Percentiles rank a stretch among this genome's conserved stretches.
Conservation (phyloP, 2,888 invertebrate genomes). For the Chrysomela aeneicollis region DNA sequence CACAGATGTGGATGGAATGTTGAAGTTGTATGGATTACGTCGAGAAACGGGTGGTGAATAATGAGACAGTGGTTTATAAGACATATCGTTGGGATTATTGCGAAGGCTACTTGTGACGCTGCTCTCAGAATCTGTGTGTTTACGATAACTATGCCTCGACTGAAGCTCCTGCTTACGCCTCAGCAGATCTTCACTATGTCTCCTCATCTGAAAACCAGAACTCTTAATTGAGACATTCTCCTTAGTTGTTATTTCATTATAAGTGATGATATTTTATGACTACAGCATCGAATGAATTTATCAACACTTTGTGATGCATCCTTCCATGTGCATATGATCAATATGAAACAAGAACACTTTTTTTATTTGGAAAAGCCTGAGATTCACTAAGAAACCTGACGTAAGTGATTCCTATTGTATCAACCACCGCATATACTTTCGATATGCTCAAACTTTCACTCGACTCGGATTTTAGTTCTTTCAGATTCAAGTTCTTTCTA, state of each 20-base stretch:
- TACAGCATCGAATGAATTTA: too few relatives aligned
- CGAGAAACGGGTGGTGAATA: slow-evolving; percentile 60
- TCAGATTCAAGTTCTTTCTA: too few relatives aligned
- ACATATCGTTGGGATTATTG: slow-evolving; percentile 49
- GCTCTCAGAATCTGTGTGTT: slow-evolving; percentile 58
- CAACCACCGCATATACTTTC: too few relatives aligned
- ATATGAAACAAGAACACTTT: too few relatives aligned
- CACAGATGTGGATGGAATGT: slow-evolving; percentile 61
- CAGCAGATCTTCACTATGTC: slow-evolving; percentile 63
- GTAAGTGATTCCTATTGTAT: too few relatives aligned
- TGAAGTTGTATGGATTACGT: slow-evolving; percentile 57
- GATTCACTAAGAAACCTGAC: too few relatives aligned
- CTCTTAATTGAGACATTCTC: background rate
- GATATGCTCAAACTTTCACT: too few relatives aligned
- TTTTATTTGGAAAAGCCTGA: too few relatives aligned
- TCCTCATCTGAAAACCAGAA: slow-evolving; percentile 61
- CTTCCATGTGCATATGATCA: too few relatives aligned
- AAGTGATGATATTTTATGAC: background rate
- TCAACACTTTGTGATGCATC: too few relatives aligned
- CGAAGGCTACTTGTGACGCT: slow-evolving; percentile 51
- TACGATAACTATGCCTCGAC: slow-evolving; percentile 54
- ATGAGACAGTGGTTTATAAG: slow-evolving; percentile 59
- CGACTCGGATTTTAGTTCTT: too few relatives aligned
- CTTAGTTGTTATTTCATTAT: background rate
- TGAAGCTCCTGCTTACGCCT: slow-evolving; percentile 63